Percentiles rank a stretch among this genome's conserved stretches.
These are phyloP conservation scores for Protophormia terraenovae DNA, from an alignment of 2,888 invertebrate species.

Conservation along the genomic window DNA sequence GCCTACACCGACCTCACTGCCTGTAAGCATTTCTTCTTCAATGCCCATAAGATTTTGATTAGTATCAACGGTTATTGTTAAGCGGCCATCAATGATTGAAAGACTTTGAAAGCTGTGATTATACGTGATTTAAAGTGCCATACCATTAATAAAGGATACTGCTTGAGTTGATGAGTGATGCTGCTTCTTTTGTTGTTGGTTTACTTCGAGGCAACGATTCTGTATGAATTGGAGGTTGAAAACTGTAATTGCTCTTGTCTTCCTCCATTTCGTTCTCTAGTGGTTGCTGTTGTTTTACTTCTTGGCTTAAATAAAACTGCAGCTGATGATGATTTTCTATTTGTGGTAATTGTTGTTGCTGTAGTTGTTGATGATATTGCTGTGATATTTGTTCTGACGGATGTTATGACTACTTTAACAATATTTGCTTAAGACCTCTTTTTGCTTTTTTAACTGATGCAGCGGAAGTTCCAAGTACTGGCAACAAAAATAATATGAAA, in stretches of 20 bases:
- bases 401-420: constrained; percentile 28
- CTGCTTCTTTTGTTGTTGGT: not conserved
- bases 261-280: constrained; percentile 27
- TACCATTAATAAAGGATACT: constrained; percentile 44
- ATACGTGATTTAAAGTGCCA: constrained; percentile 67
- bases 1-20: constrained; percentile 62
- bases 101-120: constrained; percentile 77
- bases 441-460: constrained; percentile 48
- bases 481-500: constrained; percentile 49
- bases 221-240: constrained; percentile 45
- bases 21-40: constrained; percentile 52
- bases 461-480: constrained; percentile 66
- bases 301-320: constrained; percentile 24
- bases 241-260: constrained; percentile 47
- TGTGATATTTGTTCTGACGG: constrained; percentile 31
- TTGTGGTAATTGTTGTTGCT: constrained; percentile 9
- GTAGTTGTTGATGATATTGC: too few species aligned
- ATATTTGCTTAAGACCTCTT: constrained; percentile 35
- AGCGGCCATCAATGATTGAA: constrained; percentile 73
- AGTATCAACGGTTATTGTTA: constrained; percentile 61
- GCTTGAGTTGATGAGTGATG: constrained; percentile 31
- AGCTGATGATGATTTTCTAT: constrained; percentile 27
- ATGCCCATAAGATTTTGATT: constrained; percentile 48
- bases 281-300: not conserved
- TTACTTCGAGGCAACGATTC: constrained; percentile 21